phyloP scores from a whole-genome alignment of 2,113 vertebrate species.

The Oncorhynchus masou region DNA sequence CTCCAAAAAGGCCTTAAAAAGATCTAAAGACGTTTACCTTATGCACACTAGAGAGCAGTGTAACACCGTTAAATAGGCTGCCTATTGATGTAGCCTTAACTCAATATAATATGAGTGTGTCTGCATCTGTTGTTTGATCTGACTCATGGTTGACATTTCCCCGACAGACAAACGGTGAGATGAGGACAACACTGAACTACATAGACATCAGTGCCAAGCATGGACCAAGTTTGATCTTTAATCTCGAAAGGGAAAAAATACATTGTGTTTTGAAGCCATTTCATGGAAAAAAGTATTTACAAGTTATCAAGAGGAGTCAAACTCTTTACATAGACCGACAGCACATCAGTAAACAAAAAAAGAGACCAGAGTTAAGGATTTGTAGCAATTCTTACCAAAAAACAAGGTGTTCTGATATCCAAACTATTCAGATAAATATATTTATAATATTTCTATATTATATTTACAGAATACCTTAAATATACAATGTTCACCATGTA shows the following conservation, averaged over 20 bases:
- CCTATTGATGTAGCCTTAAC: not conserved
- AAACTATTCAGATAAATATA: slow-evolving; percentile 74
- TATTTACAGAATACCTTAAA: slow-evolving; percentile 97
- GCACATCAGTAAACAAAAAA: slow-evolving; percentile 64
- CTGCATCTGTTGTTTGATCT: not conserved
- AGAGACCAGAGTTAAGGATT: slow-evolving; percentile 49
- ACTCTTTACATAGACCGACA: slow-evolving; percentile 48
- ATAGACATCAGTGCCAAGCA: slow-evolving; percentile 4
- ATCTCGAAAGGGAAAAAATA: slow-evolving; percentile 52
- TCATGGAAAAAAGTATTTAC: slow-evolving; percentile 75
- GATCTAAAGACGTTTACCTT: no score
- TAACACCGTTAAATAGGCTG: no score
- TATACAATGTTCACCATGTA: slow-evolving; percentile 83
- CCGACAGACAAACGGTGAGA: not conserved
- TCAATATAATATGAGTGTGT: not conserved
- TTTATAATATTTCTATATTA: slow-evolving; percentile 86
- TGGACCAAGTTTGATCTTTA: slow-evolving; percentile 58
- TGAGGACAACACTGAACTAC: not conserved
- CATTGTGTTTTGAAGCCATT: slow-evolving; percentile 65
- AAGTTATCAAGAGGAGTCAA: slow-evolving; percentile 41
- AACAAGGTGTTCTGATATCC: slow-evolving; percentile 66
- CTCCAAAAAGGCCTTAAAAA: no score
- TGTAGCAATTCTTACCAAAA: slow-evolving; percentile 68
- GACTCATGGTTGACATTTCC: not conserved
- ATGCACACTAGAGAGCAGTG: no score